Evolutionary conservation across 1,140 invertebrate genomes (phyloP).

Genomic region (Chironomus tepperi): DNA sequence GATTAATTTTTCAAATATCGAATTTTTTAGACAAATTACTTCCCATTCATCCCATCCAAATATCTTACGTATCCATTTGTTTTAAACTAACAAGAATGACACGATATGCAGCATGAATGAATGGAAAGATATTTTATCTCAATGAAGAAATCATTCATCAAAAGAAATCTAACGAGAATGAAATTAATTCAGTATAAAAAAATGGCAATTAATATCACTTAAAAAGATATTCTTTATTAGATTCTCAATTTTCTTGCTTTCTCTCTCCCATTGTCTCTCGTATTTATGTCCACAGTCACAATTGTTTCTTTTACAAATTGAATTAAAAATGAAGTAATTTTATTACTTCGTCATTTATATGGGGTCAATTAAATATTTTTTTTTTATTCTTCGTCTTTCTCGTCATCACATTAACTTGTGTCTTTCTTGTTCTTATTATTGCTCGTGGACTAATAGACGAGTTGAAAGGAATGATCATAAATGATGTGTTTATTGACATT

Average conservation of each 20-base stretch:
- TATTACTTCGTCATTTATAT: constrained; percentile 2
- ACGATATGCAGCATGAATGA: not conserved
- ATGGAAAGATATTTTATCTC: not conserved
- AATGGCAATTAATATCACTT: constrained; percentile 7
- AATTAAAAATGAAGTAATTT: constrained; percentile 10
- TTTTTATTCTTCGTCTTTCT: not conserved
- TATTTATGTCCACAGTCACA: not conserved
- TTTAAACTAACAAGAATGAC: no score
- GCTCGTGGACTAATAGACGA: no score
- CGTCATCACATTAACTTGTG: not conserved
- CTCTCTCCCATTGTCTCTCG: not conserved
- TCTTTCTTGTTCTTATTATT: no score
- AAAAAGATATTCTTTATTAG: not conserved
- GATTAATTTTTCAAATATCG: no score
- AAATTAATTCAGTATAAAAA: not conserved
- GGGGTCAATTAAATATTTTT: not conserved
- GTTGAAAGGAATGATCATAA: no score
- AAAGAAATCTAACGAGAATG: not conserved
- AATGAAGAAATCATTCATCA: constrained; percentile 3
- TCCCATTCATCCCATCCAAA: no score
- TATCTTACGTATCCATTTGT: no score
- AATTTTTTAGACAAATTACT: no score
- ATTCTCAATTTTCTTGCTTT: not conserved
- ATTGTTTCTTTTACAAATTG: constrained; percentile 10
- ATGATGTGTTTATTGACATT: no score